Base-by-base conservation (phyloP, 2,113 vertebrate species). In the Zosterops lateralis region DNA sequence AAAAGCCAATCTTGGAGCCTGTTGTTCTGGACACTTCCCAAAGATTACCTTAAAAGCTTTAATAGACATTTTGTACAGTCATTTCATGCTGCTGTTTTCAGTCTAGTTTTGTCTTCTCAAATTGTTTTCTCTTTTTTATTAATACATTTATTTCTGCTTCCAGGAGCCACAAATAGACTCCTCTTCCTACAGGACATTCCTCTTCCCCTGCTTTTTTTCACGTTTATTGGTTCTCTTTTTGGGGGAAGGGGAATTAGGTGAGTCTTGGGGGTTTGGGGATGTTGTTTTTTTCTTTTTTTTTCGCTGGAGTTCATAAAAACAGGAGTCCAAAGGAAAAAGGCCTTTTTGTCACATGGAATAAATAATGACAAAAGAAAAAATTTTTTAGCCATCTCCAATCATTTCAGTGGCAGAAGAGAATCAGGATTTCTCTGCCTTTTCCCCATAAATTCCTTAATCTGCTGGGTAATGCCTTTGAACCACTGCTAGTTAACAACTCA, bases 41-140 rank as follows among this genome's bases (percentile, higher is more conserved):
- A 90, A 84, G 28, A 21, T 68, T 84, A 68, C 29, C 42, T 38
- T 57, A 57, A 50, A 87, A 75, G 17, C 34, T 75, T 84, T 93
- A 48, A 68, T 4, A 91, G n/a, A 61, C 10, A 38, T 9, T 71
- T 90, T 58, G 15, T 57, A 12, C 6, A 48, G n/a, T 57, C 1
- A 51, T 89, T 89, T 75, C 3, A 3, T 65, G 26, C 64, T 70
- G 31, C 14, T 36, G 14, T 47, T 84, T 9, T 32, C 3, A 2
- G 26, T 40, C 29, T 81, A 56, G n/a, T 56, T 94, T 74, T 58
- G 13, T 45, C 53, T n/a, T 89, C 24, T 78, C 34, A 64, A 56
- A 51, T 56, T 26, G 38, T 85, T 88, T 3, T 91, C 9, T 56
- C 34, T 62, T 60, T 74, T 74, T 51, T 19, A 34, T 61, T 8